These are phyloP conservation scores for Zaprionus africanus DNA, from an alignment of 1,140 invertebrate species.

Conservation along the genomic window DNA sequence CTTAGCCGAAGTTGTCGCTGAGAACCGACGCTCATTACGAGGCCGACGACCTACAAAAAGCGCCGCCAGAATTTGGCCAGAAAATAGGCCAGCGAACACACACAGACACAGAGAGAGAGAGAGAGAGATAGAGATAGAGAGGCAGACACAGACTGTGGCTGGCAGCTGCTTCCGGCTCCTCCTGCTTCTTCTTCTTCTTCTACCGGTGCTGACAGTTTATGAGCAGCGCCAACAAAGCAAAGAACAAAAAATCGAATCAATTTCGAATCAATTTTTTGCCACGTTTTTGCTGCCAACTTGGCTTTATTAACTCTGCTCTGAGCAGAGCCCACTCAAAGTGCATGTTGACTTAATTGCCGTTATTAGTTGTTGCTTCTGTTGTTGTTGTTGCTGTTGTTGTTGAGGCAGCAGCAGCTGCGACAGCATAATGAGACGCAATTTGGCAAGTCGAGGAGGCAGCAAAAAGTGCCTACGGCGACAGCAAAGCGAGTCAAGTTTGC, in stretches of 20 bases:
- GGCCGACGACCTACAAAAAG: conserved; percentile 5
- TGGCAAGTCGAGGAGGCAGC: conserved; percentile 20
- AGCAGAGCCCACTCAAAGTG: conserved; percentile 47
- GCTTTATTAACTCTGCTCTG: conserved; percentile 55
- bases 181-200: neutral
- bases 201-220: conserved; percentile 68
- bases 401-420: conserved; percentile 56
- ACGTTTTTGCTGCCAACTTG: conserved; percentile 11
- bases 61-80: neutral
- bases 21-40: neutral
- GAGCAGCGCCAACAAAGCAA: conserved; percentile 33
- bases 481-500: conserved; percentile 30
- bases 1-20: neutral
- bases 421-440: conserved; percentile 63
- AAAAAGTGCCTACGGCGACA: conserved; percentile 40
- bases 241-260: conserved; percentile 36
- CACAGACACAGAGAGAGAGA: conserved; percentile 15
- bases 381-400: neutral
- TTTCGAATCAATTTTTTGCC: conserved; percentile 68
- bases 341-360: conserved; percentile 77
- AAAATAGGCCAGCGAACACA: conserved; percentile 8
- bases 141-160: conserved; percentile 22
- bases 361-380: conserved; percentile 60
- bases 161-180: conserved; percentile 45
- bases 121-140: conserved; percentile 3